Conservation (phyloP, 2,113 vertebrate species). For the Artemisiospiza belli region DNA sequence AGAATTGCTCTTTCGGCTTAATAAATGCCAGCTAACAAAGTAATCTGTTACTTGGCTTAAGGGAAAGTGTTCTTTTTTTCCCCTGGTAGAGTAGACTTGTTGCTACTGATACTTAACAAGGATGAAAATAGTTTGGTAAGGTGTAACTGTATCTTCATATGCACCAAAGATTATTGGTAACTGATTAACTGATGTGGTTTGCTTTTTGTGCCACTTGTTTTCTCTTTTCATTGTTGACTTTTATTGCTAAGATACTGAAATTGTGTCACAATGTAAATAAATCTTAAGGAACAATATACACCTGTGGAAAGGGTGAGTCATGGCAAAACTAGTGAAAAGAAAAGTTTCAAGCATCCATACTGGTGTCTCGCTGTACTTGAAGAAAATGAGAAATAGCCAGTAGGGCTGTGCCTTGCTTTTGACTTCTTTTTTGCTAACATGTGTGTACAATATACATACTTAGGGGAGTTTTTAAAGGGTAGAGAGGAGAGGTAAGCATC, state of each 20-base stretch:
- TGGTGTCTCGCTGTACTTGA: accelerated
- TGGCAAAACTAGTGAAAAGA: background rate
- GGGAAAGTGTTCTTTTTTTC: background rate
- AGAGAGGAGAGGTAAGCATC: background rate
- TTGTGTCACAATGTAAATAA: background rate
- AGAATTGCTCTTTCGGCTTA: background rate
- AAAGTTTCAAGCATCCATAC: background rate
- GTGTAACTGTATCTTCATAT: background rate
- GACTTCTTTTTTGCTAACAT: background rate
- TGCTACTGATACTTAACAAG: background rate
- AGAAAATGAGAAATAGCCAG: background rate
- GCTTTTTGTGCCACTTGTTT: background rate
- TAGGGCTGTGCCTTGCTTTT: background rate
- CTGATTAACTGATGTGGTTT: background rate
- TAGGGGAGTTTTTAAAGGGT: background rate
- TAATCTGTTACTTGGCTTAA: background rate
- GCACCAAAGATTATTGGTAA: background rate
- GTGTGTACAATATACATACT: accelerated
- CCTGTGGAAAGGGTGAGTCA: background rate
- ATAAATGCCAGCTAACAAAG: background rate
- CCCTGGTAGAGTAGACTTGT: background rate
- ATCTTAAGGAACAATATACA: background rate
- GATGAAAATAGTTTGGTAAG: background rate
- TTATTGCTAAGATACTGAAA: background rate
- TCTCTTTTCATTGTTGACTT: background rate